Evolutionary conservation across 1,140 invertebrate species (phyloP), one percentile per base, ranked within the genome.

Genomic region (Eubasilissa regina): DNA sequence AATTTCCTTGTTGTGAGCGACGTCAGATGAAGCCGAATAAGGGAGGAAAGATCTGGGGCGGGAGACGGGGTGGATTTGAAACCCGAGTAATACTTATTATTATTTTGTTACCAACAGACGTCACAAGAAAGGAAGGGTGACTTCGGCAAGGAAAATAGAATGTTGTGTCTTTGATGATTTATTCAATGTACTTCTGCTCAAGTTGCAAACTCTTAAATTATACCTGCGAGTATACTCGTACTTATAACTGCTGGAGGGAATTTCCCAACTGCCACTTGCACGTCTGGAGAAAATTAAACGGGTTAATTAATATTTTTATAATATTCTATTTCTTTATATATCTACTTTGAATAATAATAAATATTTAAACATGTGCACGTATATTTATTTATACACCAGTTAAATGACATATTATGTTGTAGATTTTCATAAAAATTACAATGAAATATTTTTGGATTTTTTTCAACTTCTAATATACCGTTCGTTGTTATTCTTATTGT

Each of bases 21-120:
- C 75, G 51, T 78, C 55, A 72, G 64, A 72, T 45, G 72, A 78
- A 75, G 70, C 76, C 68, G 68, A 64, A 78, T 78, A 80, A 80
- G 72, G 79, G 74, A 77, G 77, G 75, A 43, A 45, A 21, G 45
- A 60, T 21, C 58, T 44, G 47, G 35, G 45, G 75, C 6, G 25
- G 25, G 80, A 0, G 21, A 72, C n/a, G 81, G 74, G 80, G 62
- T 47, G 72, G 78, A 80, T 78, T 78, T 82, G 81, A 82, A 82
- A 82, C 81, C 81, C 70, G 81, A 82, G 81, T 72, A 82, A 82
- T 82, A 82, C 81, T 82, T 82, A 82, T 80, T 78, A 82, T 82
- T 80, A 79, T 75, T 79, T 79, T 79, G 78, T 79, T 79, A 74
- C 70, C 21, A 64, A 64, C 72, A 79, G 62, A 79, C 64, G 75